A percentile compares a stretch with the other conserved stretches of the same genome.
These are phyloP conservation scores for Crocodylus rhombifer DNA, from an alignment of 2,797 vertebrate genomes.

Conservation along the genomic window DNA sequence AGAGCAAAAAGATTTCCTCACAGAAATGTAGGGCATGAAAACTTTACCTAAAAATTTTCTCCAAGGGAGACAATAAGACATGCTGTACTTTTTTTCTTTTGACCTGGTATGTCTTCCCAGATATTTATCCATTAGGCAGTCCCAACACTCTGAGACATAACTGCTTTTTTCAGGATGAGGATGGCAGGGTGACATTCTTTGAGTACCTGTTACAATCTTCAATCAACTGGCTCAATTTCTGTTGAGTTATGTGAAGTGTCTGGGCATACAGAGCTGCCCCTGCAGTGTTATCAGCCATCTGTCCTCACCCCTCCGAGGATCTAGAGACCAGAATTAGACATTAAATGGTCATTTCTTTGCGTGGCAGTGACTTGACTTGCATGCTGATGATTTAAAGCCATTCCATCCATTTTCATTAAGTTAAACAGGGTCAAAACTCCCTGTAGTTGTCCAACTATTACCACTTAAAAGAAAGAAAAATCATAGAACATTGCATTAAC, in stretches of 20 bases:
- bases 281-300: not conserved
- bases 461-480: not conserved
- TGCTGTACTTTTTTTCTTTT: not conserved
- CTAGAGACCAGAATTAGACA: not conserved
- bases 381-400: not conserved
- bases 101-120: fast-evolving
- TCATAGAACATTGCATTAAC: not conserved
- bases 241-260: fast-evolving
- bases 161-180: not conserved
- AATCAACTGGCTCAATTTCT: not conserved
- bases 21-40: not conserved
- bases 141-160: fast-evolving
- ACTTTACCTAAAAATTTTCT: not conserved
- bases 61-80: not conserved
- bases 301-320: not conserved
- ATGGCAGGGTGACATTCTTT: not conserved
- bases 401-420: not conserved
- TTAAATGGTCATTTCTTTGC: not conserved
- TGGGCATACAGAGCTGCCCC: not conserved
- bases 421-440: not conserved
- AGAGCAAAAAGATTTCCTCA: not conserved
- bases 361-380: not conserved
- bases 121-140: not conserved
- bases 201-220: not conserved
- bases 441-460: not conserved